Percentiles rank a stretch among this genome's conserved stretches.
Evolutionary conservation across 2,888 invertebrate species (phyloP).

Genomic region (Melinaea marsaeus): DNA sequence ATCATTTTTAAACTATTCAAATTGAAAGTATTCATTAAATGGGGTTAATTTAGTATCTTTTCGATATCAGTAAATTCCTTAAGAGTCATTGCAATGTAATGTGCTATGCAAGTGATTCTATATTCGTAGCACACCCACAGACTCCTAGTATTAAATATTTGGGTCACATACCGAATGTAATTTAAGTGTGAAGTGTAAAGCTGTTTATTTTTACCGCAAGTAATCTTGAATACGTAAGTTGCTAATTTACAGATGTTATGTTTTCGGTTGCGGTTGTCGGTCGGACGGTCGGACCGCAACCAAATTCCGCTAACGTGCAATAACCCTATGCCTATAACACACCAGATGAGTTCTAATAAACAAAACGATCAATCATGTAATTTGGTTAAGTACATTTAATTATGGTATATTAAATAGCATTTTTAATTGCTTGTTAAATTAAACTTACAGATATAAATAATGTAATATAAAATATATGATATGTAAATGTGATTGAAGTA

Average conservation of each 20-base stretch:
- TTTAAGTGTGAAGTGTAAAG: slow-evolving; percentile 55
- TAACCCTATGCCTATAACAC: slow-evolving; percentile 30
- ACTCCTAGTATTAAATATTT: slow-evolving; percentile 56
- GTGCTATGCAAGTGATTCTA: slow-evolving; percentile 65
- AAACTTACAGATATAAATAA: no score
- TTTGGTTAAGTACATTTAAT: slow-evolving; percentile 2
- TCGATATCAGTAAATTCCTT: no score
- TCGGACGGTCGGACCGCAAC: slow-evolving; percentile 54
- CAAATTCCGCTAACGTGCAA: slow-evolving; percentile 57
- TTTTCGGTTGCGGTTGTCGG: slow-evolving; percentile 57
- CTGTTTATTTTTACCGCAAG: slow-evolving; percentile 62
- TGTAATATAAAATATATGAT: no score
- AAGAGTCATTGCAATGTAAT: slow-evolving; percentile 39
- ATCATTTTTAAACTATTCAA: no score
- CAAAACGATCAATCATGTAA: slow-evolving; percentile 24
- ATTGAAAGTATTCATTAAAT: no score
- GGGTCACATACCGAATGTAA: slow-evolving; percentile 68
- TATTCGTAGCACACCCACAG: slow-evolving; percentile 60
- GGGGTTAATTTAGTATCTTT: no score
- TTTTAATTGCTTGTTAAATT: no score
- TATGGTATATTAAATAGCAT: background rate
- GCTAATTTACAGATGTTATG: slow-evolving; percentile 68
- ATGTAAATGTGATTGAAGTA: no score
- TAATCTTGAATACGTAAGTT: slow-evolving; percentile 59
- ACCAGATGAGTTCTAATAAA: slow-evolving; percentile 21